These are phyloP conservation scores for Mionectes macconnelli DNA, from an alignment of 2,113 vertebrate genomes.

Conservation along the genomic window DNA sequence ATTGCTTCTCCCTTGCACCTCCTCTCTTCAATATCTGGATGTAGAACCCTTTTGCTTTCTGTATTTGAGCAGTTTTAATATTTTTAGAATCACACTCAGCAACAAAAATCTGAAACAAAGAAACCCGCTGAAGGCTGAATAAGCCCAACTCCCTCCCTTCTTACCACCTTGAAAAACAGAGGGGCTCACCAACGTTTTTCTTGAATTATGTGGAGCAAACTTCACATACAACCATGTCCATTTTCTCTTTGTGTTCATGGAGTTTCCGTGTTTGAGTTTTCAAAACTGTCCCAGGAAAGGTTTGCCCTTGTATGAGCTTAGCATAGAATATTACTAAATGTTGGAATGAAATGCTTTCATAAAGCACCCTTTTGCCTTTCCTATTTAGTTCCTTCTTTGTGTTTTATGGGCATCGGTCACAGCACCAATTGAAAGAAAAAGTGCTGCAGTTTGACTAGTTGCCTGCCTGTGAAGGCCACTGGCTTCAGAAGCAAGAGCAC, in stretches of 20 bases:
- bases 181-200: background rate
- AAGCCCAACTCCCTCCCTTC: background rate
- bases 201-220: background rate
- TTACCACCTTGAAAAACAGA: background rate
- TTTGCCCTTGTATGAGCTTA: background rate
- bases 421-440: background rate
- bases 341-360: background rate
- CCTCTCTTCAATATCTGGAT: background rate
- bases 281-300: background rate
- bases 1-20: background rate
- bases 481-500: background rate
- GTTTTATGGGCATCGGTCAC: background rate
- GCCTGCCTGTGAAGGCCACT: conserved; percentile 19
- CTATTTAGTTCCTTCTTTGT: background rate
- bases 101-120: background rate
- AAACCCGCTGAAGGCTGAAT: background rate
- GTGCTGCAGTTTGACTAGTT: background rate
- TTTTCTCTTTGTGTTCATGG: background rate
- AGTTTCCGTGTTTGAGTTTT: background rate
- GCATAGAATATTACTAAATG: background rate
- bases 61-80: background rate
- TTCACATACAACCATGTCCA: background rate
- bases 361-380: background rate
- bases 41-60: background rate
- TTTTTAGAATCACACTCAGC: background rate